Percentiles rank a stretch among this genome's conserved stretches.
Conservation (phyloP, 2,888 invertebrate species). For the Nasonovia ribisnigri region DNA sequence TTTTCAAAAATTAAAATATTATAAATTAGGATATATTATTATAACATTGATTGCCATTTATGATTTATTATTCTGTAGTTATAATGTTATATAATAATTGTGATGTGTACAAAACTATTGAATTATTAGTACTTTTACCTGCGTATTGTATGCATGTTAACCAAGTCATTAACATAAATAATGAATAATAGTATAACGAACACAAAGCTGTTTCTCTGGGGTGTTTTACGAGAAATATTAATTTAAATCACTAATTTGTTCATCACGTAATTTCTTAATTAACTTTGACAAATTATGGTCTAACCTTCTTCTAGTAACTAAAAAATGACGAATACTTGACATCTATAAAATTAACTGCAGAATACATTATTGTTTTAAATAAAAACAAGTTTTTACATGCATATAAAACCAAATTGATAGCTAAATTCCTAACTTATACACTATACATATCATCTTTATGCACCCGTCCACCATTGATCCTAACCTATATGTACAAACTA, state of each 20-base stretch:
- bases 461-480: background rate
- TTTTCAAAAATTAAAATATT: background rate
- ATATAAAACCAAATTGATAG: background rate
- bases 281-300: background rate
- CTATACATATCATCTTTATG: background rate
- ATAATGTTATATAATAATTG: background rate
- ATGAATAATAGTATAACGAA: background rate
- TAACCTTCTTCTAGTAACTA: background rate
- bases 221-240: background rate
- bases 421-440: background rate
- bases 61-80: background rate
- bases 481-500: background rate
- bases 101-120: background rate
- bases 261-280: background rate
- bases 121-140: background rate
- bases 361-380: background rate
- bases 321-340: background rate
- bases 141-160: background rate
- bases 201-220: background rate
- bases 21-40: background rate
- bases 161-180: constrained; percentile 30
- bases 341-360: background rate
- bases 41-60: background rate
- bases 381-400: background rate
- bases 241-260: background rate